Base-by-base conservation (phyloP, 2,797 vertebrate species). In the Clangula hyemalis region DNA sequence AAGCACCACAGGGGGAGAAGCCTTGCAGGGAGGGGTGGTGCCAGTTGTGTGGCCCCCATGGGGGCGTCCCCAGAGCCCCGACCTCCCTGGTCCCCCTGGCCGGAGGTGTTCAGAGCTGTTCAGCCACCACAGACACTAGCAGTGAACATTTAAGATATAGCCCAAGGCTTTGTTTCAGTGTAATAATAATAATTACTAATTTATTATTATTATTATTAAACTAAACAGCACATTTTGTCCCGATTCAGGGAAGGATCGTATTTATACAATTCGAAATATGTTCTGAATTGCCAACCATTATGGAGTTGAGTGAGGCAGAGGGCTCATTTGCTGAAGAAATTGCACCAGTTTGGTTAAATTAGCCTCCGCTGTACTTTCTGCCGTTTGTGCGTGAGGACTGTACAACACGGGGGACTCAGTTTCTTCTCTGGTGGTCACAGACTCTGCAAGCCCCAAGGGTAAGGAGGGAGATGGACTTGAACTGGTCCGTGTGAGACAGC, bases 61-160 rank as follows among this genome's bases (percentile, higher is more conserved):
- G 5, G 6, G 3, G 11, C 3, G 13, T 8, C 28, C 34, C 39
- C 1, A 6, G 32, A 49, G 38, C 47, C 75, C 22, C 8, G 10
- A 6, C 45, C 68, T n/a, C 39, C 1, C 0, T 2, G 9, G 18
- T 27, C 0, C 0, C 27, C 36, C 25, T 13, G 11, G 57, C 57
- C 17, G 4, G 3, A 30, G 27, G 8, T 21, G 4, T 32, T 77
- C 30, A 12, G 28, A 19, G 38, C 28, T 62, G 43, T 74, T 53
- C 36, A 41, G 39, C 24, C 56, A 7, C 30, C 20, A n/a, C 60
- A 1, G 1, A 30, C n/a, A 1, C 7, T 18, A 64, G 5, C 56
- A 16, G 57, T 13, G 38, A 57, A 17, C 20, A 24, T 54, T 60
- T 39, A 19, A 43, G n/a, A 17, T 24, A 11, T 30, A 53, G 64